Conservation (phyloP, 2,797 vertebrate genomes). For the Argyrosomus regius region DNA sequence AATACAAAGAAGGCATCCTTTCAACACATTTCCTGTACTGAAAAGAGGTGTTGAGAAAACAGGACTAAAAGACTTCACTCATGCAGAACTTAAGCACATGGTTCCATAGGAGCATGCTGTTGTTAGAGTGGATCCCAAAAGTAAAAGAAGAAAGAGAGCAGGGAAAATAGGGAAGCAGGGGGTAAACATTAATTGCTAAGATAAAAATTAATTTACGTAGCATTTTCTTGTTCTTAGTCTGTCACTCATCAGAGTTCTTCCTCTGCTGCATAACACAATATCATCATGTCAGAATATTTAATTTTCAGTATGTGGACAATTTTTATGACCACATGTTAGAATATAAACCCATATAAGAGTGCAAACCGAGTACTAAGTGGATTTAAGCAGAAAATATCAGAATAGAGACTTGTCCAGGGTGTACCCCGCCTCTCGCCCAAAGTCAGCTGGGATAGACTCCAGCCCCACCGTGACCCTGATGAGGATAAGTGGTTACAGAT, state of each 20-base stretch:
- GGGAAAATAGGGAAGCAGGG: constrained; percentile 8
- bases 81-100: constrained; percentile 58
- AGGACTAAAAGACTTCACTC: constrained; percentile 62
- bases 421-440: too few relatives aligned
- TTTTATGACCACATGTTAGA: neutral
- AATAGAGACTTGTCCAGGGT: too few relatives aligned
- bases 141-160: neutral
- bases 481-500: too few relatives aligned
- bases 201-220: neutral
- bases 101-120: constrained; percentile 34
- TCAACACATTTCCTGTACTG: constrained; percentile 72
- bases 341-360: neutral
- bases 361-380: neutral
- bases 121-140: constrained; percentile 1
- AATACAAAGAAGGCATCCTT: constrained; percentile 73
- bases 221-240: neutral
- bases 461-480: too few relatives aligned
- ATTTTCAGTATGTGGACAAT: too few relatives aligned
- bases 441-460: too few relatives aligned
- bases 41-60: constrained; percentile 72
- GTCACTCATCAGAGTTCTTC: neutral
- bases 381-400: neutral
- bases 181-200: constrained; percentile 16
- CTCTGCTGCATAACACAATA: neutral
- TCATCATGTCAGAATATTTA: neutral